A percentile compares a stretch with the other conserved stretches of the same genome.
Conservation (phyloP, 2,888 invertebrate genomes). For the Ernsta delagoae region DNA sequence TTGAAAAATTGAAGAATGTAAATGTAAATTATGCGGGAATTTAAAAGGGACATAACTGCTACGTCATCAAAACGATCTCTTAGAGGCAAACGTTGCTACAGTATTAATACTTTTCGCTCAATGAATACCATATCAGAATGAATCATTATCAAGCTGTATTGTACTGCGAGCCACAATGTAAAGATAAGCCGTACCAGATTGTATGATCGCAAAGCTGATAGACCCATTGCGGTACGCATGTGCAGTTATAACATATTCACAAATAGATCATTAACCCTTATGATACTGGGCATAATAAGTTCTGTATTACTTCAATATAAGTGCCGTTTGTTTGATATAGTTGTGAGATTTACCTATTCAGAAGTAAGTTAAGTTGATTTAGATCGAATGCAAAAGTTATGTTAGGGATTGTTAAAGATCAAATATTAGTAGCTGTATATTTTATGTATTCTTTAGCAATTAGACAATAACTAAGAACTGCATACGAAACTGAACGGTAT, state of each 20-base stretch:
- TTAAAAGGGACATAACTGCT: neutral
- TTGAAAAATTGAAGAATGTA: neutral
- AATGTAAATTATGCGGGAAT: neutral
- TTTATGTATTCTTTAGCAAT: too few species aligned
- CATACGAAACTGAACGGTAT: too few species aligned
- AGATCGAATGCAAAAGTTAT: too few species aligned
- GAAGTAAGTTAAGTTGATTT: neutral
- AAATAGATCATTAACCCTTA: conserved; percentile 21
- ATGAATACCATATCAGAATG: conserved; percentile 19
- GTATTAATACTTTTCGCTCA: conserved; percentile 8
- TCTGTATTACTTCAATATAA: neutral
- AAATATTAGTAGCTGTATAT: too few species aligned
- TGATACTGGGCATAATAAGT: conserved; percentile 2
- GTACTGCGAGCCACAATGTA: conserved; percentile 18
- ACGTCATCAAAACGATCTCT: neutral
- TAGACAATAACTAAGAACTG: too few species aligned
- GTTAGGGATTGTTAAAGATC: too few species aligned
- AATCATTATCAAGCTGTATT: conserved; percentile 23
- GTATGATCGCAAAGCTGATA: conserved; percentile 23
- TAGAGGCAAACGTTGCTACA: neutral
- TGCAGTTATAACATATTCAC: conserved; percentile 10
- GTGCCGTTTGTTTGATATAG: neutral
- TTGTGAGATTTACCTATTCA: neutral
- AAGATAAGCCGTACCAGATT: conserved; percentile 20
- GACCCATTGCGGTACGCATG: conserved; percentile 9